phyloP scores from a whole-genome alignment of 2,113 vertebrate genomes.

The Oncorhynchus masou region DNA sequence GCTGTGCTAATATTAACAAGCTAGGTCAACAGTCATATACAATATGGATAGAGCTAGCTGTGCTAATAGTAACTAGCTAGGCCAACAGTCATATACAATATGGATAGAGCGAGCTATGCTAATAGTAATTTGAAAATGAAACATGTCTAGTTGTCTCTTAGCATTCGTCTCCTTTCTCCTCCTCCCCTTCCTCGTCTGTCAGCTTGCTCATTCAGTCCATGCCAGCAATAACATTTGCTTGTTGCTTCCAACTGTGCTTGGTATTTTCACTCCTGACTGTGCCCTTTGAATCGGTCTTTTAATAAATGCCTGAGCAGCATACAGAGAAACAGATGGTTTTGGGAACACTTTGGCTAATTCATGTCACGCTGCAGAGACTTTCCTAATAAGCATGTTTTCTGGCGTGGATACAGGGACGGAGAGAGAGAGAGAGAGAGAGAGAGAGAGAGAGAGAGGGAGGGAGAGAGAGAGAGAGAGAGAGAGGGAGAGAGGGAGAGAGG shows the following conservation, averaged over 20 bases:
- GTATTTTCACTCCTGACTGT: slow-evolving; percentile 28
- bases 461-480: too few relatives aligned
- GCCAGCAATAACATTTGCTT: slow-evolving; percentile 33
- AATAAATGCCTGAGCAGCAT: slow-evolving; percentile 40
- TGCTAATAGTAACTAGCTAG: background rate
- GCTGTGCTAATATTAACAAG: background rate
- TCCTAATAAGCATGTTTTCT: slow-evolving; percentile 14
- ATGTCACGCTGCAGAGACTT: slow-evolving; percentile 6
- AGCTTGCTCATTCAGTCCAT: slow-evolving; percentile 1
- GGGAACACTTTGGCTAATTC: slow-evolving; percentile 13
- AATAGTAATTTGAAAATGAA: background rate
- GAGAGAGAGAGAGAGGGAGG: too few relatives aligned
- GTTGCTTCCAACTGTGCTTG: slow-evolving; percentile 32
- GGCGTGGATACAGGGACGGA: background rate
- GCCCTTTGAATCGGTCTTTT: slow-evolving; percentile 40
- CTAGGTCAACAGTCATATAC: background rate
- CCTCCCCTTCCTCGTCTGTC: background rate
- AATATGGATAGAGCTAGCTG: background rate
- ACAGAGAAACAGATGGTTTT: slow-evolving; percentile 41
- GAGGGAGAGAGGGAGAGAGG: too few relatives aligned
- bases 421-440: too few relatives aligned
- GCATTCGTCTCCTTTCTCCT: background rate
- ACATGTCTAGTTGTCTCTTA: background rate
- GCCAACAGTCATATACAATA: background rate
- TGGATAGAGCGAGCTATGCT: background rate